Evolutionary conservation across 1,140 invertebrate genomes (phyloP).

Genomic region (Trypoxylus dichotomus): DNA sequence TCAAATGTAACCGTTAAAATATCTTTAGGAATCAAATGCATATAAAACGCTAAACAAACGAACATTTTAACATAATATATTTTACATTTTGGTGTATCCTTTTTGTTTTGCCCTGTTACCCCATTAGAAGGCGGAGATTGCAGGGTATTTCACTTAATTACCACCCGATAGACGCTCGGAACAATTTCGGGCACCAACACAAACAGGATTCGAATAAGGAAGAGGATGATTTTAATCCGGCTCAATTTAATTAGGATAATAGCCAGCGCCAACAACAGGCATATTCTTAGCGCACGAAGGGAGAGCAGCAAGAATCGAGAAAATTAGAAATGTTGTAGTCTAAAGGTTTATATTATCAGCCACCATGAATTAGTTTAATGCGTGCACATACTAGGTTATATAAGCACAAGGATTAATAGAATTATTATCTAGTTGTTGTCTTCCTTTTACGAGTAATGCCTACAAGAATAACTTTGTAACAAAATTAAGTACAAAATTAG

Average conservation of each 20-base stretch:
- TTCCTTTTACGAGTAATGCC: too few relatives aligned
- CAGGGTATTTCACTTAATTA: background rate
- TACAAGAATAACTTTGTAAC: too few relatives aligned
- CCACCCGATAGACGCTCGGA: background rate
- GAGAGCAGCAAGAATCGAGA: too few relatives aligned
- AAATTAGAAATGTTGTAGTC: too few relatives aligned
- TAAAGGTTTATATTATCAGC: too few relatives aligned
- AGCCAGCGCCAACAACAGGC: background rate
- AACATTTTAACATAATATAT: background rate
- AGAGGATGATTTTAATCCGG: background rate
- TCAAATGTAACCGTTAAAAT: background rate
- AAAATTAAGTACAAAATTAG: too few relatives aligned
- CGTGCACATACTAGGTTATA: too few relatives aligned
- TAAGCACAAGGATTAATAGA: too few relatives aligned
- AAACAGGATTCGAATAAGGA: background rate
- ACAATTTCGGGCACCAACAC: background rate
- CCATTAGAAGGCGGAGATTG: background rate
- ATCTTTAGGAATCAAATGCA: background rate
- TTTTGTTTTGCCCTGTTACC: background rate
- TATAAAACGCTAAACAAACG: background rate
- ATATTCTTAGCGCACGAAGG: background rate
- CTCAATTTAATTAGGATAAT: slow-evolving; percentile 7
- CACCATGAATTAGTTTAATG: too few relatives aligned
- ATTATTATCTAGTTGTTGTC: too few relatives aligned
- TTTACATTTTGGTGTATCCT: background rate